Base-by-base conservation (phyloP, 2,113 vertebrate species). In the Semnopithecus entellus region DNA sequence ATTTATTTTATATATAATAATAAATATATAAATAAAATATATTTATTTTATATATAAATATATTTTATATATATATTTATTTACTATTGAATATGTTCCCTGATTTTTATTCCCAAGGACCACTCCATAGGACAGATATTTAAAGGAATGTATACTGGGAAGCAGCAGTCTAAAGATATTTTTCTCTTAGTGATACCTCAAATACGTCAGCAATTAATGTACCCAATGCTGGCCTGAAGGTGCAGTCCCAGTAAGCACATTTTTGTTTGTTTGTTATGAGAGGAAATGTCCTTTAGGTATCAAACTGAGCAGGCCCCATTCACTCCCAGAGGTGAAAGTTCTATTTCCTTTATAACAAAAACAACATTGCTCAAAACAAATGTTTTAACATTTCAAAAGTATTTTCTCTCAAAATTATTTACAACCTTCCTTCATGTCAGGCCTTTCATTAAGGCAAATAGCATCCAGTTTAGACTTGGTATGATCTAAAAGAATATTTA, bases 401-500 rank as follows among this genome's bases (percentile, higher is more conserved):
- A 9, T 85, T 89, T 94, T 76, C 20, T 22, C 22, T 89, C 48
- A 80, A 78, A 66, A 75, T 86, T n/a, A 84, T 66, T 70, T 38
- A 48, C 4, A 25, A 1, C 0, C 22, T 91, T 95, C 27, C 30
- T 81, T 90, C 20, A 68, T 38, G 20, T 38, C 40, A 52, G 50
- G 13, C 0, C 52, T 94, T 81, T 72, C 22, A 86, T 66, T 86
- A 73, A 81, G 64, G 43, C 68, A 87, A 83, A 95, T 2, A 73
- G 40, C 35, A 94, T 73, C 38, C 82, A 27, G 8, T 43, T 87
- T 64, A 90, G 73, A 75, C 13, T 75, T 59, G 5, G 16, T 68
- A 88, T 95, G 68, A 81, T 40, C 8, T 23, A 70, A 78, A 79
- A 86, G 6, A 84, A 68, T 43, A 90, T 61, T 94, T 86, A 76